These are phyloP conservation scores for Colinus virginianus DNA, from an alignment of 2,113 vertebrate genomes.

Conservation along the genomic window DNA sequence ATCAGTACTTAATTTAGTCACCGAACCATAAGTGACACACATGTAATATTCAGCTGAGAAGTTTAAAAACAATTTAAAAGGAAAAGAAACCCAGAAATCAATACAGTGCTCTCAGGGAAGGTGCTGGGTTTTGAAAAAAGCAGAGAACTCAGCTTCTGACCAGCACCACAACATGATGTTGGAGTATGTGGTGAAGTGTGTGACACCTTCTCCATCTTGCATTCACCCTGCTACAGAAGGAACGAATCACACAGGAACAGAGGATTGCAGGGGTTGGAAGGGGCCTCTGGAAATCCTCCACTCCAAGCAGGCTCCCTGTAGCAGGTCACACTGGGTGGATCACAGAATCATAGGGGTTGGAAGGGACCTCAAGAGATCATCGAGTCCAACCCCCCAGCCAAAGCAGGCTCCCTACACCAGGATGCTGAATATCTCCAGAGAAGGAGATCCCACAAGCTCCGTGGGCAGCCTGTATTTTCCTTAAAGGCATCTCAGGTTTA, in stretches of 20 bases:
- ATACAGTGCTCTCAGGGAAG: too few species aligned
- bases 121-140: not conserved
- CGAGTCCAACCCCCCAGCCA: too few species aligned
- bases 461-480: not conserved
- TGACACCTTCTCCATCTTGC: too few species aligned
- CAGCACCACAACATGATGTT: not conserved
- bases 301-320: too few species aligned
- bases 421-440: too few species aligned
- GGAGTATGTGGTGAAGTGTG: not conserved
- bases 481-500: not conserved
- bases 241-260: not conserved
- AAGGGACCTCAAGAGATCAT: too few species aligned
- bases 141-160: not conserved
- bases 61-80: not conserved
- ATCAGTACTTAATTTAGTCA: not conserved
- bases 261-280: too few species aligned
- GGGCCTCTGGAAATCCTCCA: too few species aligned
- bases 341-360: too few species aligned
- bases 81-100: not conserved
- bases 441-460: not conserved
- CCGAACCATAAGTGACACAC: not conserved
- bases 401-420: too few species aligned
- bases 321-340: too few species aligned
- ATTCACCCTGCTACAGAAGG: too few species aligned
- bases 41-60: not conserved